Evolutionary conservation across 92 coral and sea anemone species (phyloP).

Genomic region (Phenganax stokvisi): DNA sequence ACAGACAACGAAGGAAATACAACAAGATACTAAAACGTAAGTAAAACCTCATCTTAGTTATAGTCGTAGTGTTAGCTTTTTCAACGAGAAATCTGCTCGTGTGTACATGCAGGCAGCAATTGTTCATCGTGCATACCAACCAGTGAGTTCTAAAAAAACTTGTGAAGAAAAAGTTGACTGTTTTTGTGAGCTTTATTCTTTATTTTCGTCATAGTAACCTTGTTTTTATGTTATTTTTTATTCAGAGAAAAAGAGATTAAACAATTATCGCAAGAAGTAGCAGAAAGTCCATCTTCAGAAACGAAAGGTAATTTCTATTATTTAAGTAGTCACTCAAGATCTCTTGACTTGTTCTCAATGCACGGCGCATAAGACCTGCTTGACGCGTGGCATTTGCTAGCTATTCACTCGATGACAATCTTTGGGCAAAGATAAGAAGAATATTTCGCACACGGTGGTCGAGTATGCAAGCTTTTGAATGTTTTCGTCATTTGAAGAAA

Average conservation of each 20-base stretch:
- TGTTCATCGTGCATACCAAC: too few relatives aligned
- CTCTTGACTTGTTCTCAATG: not conserved
- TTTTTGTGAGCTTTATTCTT: too few relatives aligned
- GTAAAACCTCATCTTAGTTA: not conserved
- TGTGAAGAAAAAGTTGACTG: too few relatives aligned
- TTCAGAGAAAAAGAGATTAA: constrained; percentile 12
- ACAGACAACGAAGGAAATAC: not conserved
- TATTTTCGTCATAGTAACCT: too few relatives aligned
- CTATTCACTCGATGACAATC: too few relatives aligned
- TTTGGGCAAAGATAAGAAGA: constrained; percentile 6
- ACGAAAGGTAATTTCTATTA: not conserved
- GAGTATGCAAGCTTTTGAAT: not conserved
- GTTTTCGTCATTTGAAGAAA: not conserved
- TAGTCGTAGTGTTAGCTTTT: too few relatives aligned
- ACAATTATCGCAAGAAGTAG: not conserved
- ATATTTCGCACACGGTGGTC: constrained; percentile 14
- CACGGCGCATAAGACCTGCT: not conserved
- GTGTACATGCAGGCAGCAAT: too few relatives aligned
- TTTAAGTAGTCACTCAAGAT: not conserved
- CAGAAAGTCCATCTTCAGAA: not conserved
- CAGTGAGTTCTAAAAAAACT: too few relatives aligned
- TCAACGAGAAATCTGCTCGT: too few relatives aligned
- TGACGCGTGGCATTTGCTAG: too few relatives aligned
- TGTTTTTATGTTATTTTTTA: too few relatives aligned
- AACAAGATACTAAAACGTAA: not conserved